These are phyloP conservation scores for Cecropterus lyciades DNA, from an alignment of 1,140 invertebrate species.

Conservation along the genomic window DNA sequence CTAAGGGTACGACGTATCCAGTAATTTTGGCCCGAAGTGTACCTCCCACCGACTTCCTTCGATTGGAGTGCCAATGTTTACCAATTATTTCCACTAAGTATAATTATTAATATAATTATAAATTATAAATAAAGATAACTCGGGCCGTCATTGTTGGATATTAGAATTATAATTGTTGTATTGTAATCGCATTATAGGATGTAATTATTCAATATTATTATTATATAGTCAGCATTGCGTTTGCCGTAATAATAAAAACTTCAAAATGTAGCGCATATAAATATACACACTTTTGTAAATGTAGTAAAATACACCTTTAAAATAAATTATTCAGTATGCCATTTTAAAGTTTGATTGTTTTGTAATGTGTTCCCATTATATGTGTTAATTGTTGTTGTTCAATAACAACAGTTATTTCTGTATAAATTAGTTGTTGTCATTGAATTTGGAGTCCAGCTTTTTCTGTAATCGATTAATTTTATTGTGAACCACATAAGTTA, in stretches of 20 bases:
- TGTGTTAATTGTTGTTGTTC: too few species aligned
- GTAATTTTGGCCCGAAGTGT: slow-evolving; percentile 35
- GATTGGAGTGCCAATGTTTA: slow-evolving; percentile 53
- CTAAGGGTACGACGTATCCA: slow-evolving; percentile 28
- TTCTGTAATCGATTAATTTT: too few species aligned
- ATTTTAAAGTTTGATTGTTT: not conserved
- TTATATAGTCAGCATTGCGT: slow-evolving; percentile 62
- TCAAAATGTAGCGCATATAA: not conserved
- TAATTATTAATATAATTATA: slow-evolving; percentile 14
- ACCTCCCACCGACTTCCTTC: slow-evolving; percentile 48
- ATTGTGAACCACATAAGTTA: too few species aligned
- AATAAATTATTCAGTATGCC: not conserved
- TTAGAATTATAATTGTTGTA: slow-evolving; percentile 53
- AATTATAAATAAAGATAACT: too few species aligned
- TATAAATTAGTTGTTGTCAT: too few species aligned
- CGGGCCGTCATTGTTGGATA: slow-evolving; percentile 42
- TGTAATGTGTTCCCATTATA: too few species aligned
- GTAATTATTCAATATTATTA: slow-evolving; percentile 65
- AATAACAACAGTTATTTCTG: too few species aligned
- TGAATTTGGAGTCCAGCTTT: too few species aligned
- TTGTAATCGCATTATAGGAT: slow-evolving; percentile 68
- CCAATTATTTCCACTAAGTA: slow-evolving; percentile 31
- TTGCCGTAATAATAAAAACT: slow-evolving; percentile 38
- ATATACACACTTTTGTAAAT: not conserved
- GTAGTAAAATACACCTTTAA: too few species aligned